These are phyloP conservation scores for Xestia c-nigrum DNA, from an alignment of 2,888 invertebrate genomes.

Conservation along the genomic window DNA sequence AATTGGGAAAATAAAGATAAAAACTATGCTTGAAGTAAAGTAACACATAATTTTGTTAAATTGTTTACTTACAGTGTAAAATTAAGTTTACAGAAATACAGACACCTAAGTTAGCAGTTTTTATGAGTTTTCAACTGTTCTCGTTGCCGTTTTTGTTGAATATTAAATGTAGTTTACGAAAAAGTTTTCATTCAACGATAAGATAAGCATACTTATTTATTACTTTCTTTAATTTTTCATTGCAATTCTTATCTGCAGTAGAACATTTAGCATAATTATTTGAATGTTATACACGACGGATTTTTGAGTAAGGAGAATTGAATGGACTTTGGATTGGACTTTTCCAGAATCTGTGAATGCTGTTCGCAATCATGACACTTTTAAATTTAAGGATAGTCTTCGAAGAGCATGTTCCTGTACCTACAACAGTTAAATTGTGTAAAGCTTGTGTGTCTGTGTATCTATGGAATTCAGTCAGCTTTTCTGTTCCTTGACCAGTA, in stretches of 20 bases:
- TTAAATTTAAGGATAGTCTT: neutral
- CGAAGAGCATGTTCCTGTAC: neutral
- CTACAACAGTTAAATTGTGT: neutral
- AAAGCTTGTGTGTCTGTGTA: too few species aligned
- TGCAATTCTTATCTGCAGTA: neutral
- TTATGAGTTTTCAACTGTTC: conserved; percentile 2
- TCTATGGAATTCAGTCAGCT: too few species aligned
- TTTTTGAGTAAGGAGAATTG: too few species aligned
- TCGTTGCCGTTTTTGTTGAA: conserved; percentile 19
- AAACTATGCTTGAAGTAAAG: too few species aligned
- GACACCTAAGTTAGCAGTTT: neutral
- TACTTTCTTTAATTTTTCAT: neutral
- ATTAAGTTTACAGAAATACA: conserved; percentile 27
- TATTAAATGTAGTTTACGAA: conserved; percentile 16
- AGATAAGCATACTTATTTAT: neutral
- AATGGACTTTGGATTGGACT: neutral
- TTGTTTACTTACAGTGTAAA: conserved; percentile 29
- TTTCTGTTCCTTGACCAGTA: too few species aligned
- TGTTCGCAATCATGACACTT: neutral
- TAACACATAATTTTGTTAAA: conserved; percentile 13
- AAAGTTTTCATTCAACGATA: neutral
- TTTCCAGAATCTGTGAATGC: neutral
- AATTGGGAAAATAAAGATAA: too few species aligned
- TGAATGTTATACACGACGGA: neutral
- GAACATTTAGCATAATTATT: neutral